Conservation (phyloP, 1,140 invertebrate genomes). For the Megalonaias nervosa region DNA sequence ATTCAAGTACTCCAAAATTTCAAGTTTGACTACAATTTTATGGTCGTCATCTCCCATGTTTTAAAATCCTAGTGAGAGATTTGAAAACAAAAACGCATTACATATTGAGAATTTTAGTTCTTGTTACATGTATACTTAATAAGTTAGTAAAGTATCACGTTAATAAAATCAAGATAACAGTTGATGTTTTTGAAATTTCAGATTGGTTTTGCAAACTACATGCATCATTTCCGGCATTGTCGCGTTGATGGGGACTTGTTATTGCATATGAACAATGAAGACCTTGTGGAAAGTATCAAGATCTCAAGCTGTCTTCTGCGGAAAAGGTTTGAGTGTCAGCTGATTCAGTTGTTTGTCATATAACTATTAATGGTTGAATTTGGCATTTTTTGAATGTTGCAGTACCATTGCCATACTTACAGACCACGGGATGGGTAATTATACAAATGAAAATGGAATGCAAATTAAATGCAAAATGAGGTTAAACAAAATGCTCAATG, state of each 20-base stretch:
- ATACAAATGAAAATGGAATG: no score
- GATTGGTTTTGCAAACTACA: slow-evolving; percentile 90
- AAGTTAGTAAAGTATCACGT: no score
- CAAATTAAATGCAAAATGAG: no score
- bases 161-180: no score
- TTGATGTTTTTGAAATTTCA: slow-evolving; percentile 7
- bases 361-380: no score
- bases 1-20: no score
- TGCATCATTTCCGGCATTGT: slow-evolving; percentile 88
- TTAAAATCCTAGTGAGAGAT: neutral
- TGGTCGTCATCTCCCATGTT: neutral
- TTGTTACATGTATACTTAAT: no score
- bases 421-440: no score
- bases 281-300: slow-evolving; percentile 93
- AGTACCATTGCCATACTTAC: no score
- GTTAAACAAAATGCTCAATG: no score
- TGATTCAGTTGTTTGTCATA: no score
- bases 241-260: slow-evolving; percentile 98
- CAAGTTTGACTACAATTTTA: neutral
- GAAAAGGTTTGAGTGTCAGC: slow-evolving; percentile 77
- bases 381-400: no score
- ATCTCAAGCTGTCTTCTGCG: slow-evolving; percentile 94
- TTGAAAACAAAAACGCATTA: neutral
- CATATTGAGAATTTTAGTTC: neutral
- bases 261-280: slow-evolving; percentile 92